phyloP scores from a whole-genome alignment of 2,113 vertebrate species.

The Hylia prasina region DNA sequence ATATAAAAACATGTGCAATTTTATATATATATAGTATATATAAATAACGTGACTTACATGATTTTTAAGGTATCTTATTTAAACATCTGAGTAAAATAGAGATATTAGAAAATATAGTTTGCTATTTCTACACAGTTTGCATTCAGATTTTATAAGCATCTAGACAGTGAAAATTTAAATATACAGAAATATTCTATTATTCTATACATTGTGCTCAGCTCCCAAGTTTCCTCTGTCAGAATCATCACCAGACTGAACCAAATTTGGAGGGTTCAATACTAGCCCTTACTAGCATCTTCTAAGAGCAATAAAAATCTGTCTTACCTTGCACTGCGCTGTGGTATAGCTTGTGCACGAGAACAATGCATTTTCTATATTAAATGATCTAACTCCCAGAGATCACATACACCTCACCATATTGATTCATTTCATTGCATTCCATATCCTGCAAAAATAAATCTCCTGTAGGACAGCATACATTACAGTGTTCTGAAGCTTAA shows the following conservation, averaged over 20 bases:
- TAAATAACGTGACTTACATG: slow-evolving; percentile 31
- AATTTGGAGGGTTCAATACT: slow-evolving; percentile 1
- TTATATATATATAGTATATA: slow-evolving; percentile 52
- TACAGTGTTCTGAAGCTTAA: slow-evolving; percentile 63
- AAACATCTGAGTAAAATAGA: slow-evolving; percentile 51
- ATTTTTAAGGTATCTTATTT: slow-evolving; percentile 48
- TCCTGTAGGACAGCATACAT: slow-evolving; percentile 64
- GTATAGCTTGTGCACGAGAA: not conserved
- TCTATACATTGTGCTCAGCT: slow-evolving; percentile 34
- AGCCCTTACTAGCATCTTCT: slow-evolving; percentile 36
- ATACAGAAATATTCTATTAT: slow-evolving; percentile 19
- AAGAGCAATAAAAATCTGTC: slow-evolving; percentile 10
- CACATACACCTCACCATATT: slow-evolving; percentile 72
- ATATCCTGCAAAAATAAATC: slow-evolving; percentile 76
- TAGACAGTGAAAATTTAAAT: slow-evolving; percentile 59
- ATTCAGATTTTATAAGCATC: slow-evolving; percentile 54
- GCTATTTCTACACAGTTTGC: slow-evolving; percentile 35
- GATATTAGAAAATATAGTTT: slow-evolving; percentile 54
- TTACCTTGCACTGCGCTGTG: not conserved
- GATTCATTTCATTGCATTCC: slow-evolving; percentile 75
- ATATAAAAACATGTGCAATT: slow-evolving; percentile 45
- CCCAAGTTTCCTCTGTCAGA: not conserved
- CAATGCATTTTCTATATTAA: slow-evolving; percentile 60
- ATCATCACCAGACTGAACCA: not conserved
- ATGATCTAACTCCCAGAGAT: slow-evolving; percentile 67